phyloP scores from a whole-genome alignment of 2,888 invertebrate genomes.

The Elmis aenea region DNA sequence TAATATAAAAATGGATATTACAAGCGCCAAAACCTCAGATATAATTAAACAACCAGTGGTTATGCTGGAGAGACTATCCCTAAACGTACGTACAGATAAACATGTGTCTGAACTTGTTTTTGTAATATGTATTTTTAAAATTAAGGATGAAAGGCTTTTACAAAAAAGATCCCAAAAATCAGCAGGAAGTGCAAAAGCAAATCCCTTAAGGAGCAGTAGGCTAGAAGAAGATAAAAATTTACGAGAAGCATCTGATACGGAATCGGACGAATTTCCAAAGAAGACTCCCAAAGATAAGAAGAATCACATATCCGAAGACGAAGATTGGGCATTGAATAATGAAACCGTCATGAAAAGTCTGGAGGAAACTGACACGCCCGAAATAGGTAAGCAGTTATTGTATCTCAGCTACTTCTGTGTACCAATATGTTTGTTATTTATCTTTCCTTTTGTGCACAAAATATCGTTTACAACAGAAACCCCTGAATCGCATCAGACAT shows the following conservation, averaged over 20 bases:
- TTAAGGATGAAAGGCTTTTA: conserved; percentile 57
- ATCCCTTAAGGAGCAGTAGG: conserved; percentile 30
- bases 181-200: conserved; percentile 57
- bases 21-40: too few relatives aligned
- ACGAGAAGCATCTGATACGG: conserved; percentile 23
- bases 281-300: conserved; percentile 32
- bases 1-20: too few relatives aligned
- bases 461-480: too few relatives aligned
- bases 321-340: conserved; percentile 54
- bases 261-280: conserved; percentile 32
- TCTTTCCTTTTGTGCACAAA: too few relatives aligned
- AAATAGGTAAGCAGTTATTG: conserved; percentile 57
- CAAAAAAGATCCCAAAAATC: conserved; percentile 61
- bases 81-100: conserved; percentile 36
- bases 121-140: conserved; percentile 7
- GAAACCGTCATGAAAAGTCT: conserved; percentile 89
- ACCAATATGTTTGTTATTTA: too few relatives aligned
- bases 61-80: conserved; percentile 50
- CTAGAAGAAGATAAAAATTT: conserved; percentile 15
- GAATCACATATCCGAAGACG: conserved; percentile 42
- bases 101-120: conserved; percentile 36
- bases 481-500: too few relatives aligned
- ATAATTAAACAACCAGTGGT: too few relatives aligned
- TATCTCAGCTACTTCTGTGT: too few relatives aligned
- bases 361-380: conserved; percentile 79